Conservation (phyloP, 2,113 vertebrate species). For the Todiramphus chloris region DNA sequence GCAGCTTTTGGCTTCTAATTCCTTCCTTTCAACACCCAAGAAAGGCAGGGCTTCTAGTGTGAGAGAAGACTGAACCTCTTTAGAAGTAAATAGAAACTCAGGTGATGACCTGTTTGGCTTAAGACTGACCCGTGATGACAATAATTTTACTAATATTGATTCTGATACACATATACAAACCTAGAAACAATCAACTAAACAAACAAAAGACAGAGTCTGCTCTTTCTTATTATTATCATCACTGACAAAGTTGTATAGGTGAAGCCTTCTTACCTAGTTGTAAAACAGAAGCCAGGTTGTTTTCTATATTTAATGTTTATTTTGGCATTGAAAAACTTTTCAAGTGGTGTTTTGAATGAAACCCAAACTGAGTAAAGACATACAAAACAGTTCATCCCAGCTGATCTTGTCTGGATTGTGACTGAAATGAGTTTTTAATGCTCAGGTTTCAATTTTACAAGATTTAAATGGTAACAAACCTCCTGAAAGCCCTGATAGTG, state of each 20-base stretch:
- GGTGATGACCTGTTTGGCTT: neutral
- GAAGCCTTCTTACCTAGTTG: neutral
- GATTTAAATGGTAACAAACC: neutral
- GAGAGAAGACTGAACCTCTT: neutral
- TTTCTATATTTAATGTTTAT: neutral
- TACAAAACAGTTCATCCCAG: neutral
- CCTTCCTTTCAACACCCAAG: neutral
- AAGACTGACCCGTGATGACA: neutral
- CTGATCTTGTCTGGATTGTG: neutral
- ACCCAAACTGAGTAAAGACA: neutral
- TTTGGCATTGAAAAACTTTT: neutral
- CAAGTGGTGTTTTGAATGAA: neutral
- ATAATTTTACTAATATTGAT: neutral
- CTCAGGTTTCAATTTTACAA: neutral
- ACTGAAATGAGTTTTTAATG: neutral
- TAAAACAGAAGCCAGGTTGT: neutral
- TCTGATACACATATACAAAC: neutral
- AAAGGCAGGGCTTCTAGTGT: neutral
- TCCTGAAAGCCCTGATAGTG: neutral
- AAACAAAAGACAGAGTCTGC: neutral
- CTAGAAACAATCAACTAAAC: neutral
- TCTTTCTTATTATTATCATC: neutral
- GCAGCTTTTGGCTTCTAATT: neutral
- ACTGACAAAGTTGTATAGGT: neutral
- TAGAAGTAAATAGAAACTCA: neutral